Percentiles rank a stretch among this genome's conserved stretches.
phyloP scores from a whole-genome alignment of 2,113 vertebrate genomes.

The Colinus virginianus region DNA sequence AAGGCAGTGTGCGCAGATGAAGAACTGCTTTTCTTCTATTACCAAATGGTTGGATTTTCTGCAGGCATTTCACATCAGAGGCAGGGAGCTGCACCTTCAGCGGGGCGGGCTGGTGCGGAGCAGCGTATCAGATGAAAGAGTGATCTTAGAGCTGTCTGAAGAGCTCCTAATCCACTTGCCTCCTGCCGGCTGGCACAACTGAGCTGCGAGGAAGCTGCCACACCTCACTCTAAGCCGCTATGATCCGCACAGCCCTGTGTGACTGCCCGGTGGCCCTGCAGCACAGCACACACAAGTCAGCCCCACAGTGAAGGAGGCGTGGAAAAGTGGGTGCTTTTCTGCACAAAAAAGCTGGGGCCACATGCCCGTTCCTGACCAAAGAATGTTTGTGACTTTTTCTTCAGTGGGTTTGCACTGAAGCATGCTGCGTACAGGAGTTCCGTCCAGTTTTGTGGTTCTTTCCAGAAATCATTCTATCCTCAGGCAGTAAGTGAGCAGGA shows the following conservation, averaged over 20 bases:
- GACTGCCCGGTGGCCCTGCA: rapidly evolving
- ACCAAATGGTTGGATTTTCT: neutral
- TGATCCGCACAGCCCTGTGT: neutral
- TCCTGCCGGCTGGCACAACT: rapidly evolving
- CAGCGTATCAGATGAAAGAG: neutral
- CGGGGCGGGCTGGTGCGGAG: rapidly evolving
- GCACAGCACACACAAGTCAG: rapidly evolving
- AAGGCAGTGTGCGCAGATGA: neutral
- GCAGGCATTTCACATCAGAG: neutral
- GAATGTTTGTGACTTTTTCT: neutral
- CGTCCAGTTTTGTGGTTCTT: neutral
- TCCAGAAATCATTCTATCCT: conserved; percentile 37
- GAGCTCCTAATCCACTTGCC: neutral
- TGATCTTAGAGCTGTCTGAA: neutral
- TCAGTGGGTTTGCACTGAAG: conserved; percentile 42
- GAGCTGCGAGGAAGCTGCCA: neutral
- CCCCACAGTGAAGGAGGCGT: neutral
- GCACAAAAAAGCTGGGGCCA: neutral
- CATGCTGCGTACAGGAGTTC: neutral
- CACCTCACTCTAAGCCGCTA: neutral
- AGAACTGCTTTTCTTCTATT: neutral
- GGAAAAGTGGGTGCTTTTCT: neutral
- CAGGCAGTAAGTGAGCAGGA: conserved; percentile 2
- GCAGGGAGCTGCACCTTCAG: neutral
- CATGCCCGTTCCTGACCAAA: neutral